Evolutionary conservation across 2,888 invertebrate genomes (phyloP).

Genomic region (Apamea monoglypha): DNA sequence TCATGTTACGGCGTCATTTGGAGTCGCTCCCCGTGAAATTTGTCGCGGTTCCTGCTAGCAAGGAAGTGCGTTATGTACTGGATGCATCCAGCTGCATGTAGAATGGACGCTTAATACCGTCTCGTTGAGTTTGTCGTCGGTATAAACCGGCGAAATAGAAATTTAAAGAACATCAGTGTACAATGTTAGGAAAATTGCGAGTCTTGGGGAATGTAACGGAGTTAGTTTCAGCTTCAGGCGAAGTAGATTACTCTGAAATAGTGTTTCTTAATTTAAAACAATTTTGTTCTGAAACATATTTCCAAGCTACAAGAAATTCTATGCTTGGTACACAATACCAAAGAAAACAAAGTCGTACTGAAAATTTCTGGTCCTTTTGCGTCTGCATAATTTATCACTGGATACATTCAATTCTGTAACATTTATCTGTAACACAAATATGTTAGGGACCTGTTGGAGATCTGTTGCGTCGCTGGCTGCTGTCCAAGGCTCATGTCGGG

Average conservation of each 20-base stretch:
- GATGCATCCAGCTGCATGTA: constrained; percentile 73
- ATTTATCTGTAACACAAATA: constrained; percentile 63
- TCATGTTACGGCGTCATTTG: constrained; percentile 79
- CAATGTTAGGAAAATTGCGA: constrained; percentile 59
- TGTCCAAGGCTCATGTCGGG: constrained; percentile 81
- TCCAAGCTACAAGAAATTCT: background rate
- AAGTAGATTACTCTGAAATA: constrained; percentile 30
- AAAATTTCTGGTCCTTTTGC: constrained; percentile 7
- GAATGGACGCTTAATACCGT: constrained; percentile 67
- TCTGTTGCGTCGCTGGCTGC: constrained; percentile 85
- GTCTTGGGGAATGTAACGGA: constrained; percentile 47
- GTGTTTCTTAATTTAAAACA: constrained; percentile 35
- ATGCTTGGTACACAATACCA: background rate
- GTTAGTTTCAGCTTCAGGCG: constrained; percentile 15
- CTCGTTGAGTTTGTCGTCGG: constrained; percentile 61
- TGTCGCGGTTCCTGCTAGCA: constrained; percentile 78
- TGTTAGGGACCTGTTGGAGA: constrained; percentile 80
- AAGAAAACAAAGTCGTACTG: background rate
- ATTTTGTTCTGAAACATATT: constrained; percentile 9
- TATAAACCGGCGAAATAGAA: constrained; percentile 61
- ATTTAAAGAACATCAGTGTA: constrained; percentile 60
- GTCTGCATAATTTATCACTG: constrained; percentile 28
- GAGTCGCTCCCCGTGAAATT: constrained; percentile 87
- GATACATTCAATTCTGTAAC: constrained; percentile 60
- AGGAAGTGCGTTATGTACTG: constrained; percentile 68